These are phyloP conservation scores for Ceratitis capitata DNA, from an alignment of 1,140 invertebrate genomes.

Conservation along the genomic window DNA sequence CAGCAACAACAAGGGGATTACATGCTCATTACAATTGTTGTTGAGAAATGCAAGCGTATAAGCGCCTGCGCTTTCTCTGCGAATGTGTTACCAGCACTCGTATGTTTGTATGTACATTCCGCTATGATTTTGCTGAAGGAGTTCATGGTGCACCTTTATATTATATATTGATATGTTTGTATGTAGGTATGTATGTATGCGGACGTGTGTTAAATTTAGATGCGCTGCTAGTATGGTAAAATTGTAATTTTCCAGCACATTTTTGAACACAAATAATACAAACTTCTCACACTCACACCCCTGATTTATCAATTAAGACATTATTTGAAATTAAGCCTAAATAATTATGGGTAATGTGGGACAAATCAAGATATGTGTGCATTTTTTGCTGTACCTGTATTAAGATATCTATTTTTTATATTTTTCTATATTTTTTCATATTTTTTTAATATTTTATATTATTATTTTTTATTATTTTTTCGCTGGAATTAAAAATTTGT, in stretches of 20 bases:
- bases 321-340: background rate
- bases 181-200: background rate
- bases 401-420: too few relatives aligned
- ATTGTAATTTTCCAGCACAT: constrained; percentile 39
- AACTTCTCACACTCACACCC: constrained; percentile 27
- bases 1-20: constrained; percentile 28
- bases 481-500: too few relatives aligned
- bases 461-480: too few relatives aligned
- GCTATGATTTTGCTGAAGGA: background rate
- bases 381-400: too few relatives aligned
- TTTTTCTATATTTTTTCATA: too few relatives aligned
- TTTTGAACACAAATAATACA: constrained; percentile 16
- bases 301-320: constrained; percentile 10
- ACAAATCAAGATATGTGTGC: too few relatives aligned
- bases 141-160: background rate
- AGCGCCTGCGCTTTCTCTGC: background rate
- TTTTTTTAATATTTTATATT: too few relatives aligned
- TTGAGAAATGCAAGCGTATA: background rate
- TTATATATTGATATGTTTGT: too few relatives aligned
- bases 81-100: too few relatives aligned
- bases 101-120: too few relatives aligned
- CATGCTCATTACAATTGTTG: constrained; percentile 34
- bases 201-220: background rate
- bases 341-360: too few relatives aligned
- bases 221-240: background rate